Percentiles rank a stretch among this genome's conserved stretches.
These are phyloP conservation scores for Ia io DNA, from an alignment of 2,113 vertebrate species.

Conservation along the genomic window DNA sequence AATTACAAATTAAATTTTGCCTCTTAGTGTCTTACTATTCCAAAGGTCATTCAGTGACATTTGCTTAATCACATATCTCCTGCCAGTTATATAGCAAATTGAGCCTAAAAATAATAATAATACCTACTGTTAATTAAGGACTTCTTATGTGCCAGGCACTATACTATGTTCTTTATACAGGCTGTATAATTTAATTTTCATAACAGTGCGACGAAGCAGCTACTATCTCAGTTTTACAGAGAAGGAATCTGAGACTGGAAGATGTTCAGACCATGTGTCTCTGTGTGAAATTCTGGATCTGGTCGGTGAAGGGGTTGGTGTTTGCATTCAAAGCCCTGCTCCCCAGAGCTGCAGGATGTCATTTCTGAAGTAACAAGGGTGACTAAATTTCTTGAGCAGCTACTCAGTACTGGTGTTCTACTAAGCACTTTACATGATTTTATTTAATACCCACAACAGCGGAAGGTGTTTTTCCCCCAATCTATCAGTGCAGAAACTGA, in stretches of 20 bases:
- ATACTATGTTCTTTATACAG: not conserved
- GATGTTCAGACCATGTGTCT: not conserved
- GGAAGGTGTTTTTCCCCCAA: not conserved
- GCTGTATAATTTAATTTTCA: not conserved
- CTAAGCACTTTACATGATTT: not conserved
- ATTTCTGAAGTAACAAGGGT: not conserved
- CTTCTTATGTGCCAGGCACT: not conserved
- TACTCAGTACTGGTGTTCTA: not conserved
- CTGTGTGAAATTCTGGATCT: not conserved
- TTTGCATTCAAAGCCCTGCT: not conserved
- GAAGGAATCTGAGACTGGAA: not conserved
- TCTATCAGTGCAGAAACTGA: not conserved
- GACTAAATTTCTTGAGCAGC: not conserved
- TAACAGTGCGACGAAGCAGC: not conserved
- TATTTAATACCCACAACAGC: not conserved
- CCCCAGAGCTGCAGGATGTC: not conserved
- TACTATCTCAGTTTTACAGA: not conserved
- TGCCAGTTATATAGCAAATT: not conserved
- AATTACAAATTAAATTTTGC: not conserved
- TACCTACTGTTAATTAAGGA: not conserved
- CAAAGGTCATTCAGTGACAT: not conserved
- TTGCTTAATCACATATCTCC: not conserved
- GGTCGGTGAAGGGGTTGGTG: not conserved
- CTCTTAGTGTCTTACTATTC: not conserved
- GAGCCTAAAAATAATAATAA: not conserved